Evolutionary conservation across 1,140 invertebrate genomes (phyloP).

Genomic region (Heterodera carotae): DNA sequence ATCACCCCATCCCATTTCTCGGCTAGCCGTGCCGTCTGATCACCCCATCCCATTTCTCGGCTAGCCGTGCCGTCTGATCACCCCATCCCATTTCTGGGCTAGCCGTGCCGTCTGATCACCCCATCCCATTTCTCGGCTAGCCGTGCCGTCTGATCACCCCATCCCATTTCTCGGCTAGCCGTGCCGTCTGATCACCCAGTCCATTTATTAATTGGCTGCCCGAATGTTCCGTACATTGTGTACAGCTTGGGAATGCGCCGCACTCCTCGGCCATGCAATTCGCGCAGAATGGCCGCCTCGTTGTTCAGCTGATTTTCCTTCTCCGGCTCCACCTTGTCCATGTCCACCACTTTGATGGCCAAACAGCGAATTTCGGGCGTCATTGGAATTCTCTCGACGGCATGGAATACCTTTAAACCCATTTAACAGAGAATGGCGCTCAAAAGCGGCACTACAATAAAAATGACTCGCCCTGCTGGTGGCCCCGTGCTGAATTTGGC

Average conservation of each 20-base stretch:
- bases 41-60: no score
- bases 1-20: no score
- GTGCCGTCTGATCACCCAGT: no score
- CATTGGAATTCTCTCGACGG: constrained; percentile 7
- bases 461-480: constrained; percentile 16
- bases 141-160: no score
- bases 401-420: constrained; percentile 28
- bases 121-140: no score
- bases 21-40: no score
- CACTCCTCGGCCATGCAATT: neutral
- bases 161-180: no score
- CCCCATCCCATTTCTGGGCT: no score
- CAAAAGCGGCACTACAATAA: neutral
- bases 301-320: constrained; percentile 22
- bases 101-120: no score
- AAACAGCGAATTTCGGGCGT: constrained; percentile 6
- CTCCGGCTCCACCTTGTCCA: constrained; percentile 15
- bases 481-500: constrained; percentile 29
- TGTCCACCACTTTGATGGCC: constrained; percentile 25
- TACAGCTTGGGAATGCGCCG: constrained; percentile 8
- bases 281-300: constrained; percentile 20
- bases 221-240: constrained; percentile 21
- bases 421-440: neutral
- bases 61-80: no score
- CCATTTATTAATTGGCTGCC: neutral